Evolutionary conservation across 2,113 vertebrate species (phyloP), one percentile per base, ranked within the genome.

Genomic region (Dicentrarchus labrax): DNA sequence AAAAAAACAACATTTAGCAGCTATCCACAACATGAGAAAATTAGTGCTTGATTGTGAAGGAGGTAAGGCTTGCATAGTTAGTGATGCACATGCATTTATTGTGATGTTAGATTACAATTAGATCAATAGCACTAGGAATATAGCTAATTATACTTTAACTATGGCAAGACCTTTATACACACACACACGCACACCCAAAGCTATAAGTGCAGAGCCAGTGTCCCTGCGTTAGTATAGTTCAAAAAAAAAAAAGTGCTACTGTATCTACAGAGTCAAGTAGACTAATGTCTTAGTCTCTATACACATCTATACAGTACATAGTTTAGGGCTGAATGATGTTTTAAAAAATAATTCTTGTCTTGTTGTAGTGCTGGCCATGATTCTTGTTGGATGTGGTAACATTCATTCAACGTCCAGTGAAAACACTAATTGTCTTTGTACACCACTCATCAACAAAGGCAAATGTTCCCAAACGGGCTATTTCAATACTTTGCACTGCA

Each of bases 21-120:
- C 85, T 87, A 87, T 81, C 62, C 76, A 81, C 82, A 81, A 80
- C 48, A 69, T 74, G 39, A 78, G 62, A 66, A 8, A 77, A 72
- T 80, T 82, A 89, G 76, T 88, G 77, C 68, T 70, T 12, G n/a
- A 72, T 60, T 43, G 54, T 87, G 66, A 73, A 79, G 54, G 78
- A 91, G 73, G 76, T 81, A 89, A 86, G 85, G 87, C 86, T 93
- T 94, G 91, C 92, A 93, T 91, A 94, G 90, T 88, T 83, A 87
- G 80, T 74, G 86, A 89, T 86, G 77, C 72, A 91, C 88, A 84
- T 94, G 88, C 83, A 48, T 79, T 87, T 72, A 66, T 41, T 72
- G 41, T 85, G 48, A 48, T 11, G 30, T 50, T 82, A 57, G 15
- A 85, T 65, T 86, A 78, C 6, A 69, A 60, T 81, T 53, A 78